These are phyloP conservation scores for Dendrocincla fuliginosa DNA, from an alignment of 2,797 vertebrate species.

Conservation along the genomic window DNA sequence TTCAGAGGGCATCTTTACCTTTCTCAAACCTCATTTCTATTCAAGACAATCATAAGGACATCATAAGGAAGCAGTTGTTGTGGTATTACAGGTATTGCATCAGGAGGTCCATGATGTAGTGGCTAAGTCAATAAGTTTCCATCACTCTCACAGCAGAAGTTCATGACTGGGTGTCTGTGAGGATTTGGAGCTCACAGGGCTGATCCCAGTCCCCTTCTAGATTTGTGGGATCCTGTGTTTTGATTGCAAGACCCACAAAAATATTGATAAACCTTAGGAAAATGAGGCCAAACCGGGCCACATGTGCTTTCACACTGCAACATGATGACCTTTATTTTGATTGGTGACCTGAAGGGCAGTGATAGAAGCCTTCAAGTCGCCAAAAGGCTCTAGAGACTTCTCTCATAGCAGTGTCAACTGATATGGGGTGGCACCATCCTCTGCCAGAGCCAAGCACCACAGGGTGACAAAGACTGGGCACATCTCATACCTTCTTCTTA, in stretches of 20 bases:
- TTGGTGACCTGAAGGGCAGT: background rate
- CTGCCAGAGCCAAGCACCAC: background rate
- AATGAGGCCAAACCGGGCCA: background rate
- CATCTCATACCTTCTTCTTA: background rate
- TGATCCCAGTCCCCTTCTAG: accelerated
- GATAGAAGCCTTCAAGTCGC: background rate
- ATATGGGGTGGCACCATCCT: background rate
- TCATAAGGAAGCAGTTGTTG: background rate
- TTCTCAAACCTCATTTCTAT: background rate
- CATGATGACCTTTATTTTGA: accelerated
- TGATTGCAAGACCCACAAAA: background rate
- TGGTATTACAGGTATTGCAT: background rate
- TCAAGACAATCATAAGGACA: background rate
- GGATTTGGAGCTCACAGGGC: background rate
- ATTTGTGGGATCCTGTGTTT: background rate
- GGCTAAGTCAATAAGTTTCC: background rate
- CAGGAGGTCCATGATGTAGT: background rate
- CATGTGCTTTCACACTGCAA: background rate
- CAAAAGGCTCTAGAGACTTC: background rate
- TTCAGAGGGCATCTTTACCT: background rate
- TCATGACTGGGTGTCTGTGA: background rate
- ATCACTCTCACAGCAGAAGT: background rate
- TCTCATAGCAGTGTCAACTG: background rate
- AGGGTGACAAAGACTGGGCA: background rate
- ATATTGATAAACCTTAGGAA: background rate